These are phyloP conservation scores for Lutjanus campechanus DNA, from an alignment of 2,797 vertebrate genomes.

Conservation along the genomic window DNA sequence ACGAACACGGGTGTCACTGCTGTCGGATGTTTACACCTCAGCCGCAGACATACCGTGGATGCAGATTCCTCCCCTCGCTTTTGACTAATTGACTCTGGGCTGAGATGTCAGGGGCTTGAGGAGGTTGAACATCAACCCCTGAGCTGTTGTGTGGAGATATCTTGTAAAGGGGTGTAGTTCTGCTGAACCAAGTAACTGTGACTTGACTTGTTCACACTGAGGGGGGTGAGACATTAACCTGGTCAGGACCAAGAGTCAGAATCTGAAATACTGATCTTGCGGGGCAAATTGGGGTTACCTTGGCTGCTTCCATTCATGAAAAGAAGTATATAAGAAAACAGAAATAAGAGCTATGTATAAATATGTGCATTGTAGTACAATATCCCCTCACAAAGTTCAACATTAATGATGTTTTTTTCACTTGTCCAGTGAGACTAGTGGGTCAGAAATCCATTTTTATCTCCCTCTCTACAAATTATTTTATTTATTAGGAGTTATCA, in stretches of 20 bases:
- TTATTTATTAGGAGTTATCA: too few relatives aligned
- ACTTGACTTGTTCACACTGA: conserved; percentile 38
- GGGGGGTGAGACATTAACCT: neutral
- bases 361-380: too few relatives aligned
- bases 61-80: conserved; percentile 57
- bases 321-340: too few relatives aligned
- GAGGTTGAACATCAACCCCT: conserved; percentile 45
- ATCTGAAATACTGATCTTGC: too few relatives aligned
- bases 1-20: conserved; percentile 65
- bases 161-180: conserved; percentile 30
- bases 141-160: conserved; percentile 44
- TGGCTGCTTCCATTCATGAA: too few relatives aligned
- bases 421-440: too few relatives aligned
- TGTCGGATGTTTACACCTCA: conserved; percentile 73
- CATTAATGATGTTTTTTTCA: too few relatives aligned
- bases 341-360: too few relatives aligned
- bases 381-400: too few relatives aligned
- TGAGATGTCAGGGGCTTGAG: conserved; percentile 65
- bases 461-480: too few relatives aligned
- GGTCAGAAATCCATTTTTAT: too few relatives aligned
- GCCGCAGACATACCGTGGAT: conserved; percentile 58
- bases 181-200: conserved; percentile 46
- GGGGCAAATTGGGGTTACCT: too few relatives aligned
- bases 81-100: conserved; percentile 82
- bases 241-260: conserved; percentile 1